phyloP scores from a whole-genome alignment of 2,797 vertebrate species.

The Phataginus tricuspis region DNA sequence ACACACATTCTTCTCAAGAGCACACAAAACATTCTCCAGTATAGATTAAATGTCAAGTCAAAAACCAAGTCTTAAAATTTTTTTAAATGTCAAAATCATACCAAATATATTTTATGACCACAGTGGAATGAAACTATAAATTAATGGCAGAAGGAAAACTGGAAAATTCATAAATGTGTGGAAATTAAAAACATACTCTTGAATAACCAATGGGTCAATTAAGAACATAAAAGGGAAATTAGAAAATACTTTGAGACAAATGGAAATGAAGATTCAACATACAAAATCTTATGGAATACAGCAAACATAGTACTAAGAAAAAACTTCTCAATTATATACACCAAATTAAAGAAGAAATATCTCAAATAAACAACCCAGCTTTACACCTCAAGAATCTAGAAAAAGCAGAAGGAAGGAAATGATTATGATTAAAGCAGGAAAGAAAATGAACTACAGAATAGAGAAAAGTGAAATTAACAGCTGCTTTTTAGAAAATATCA shows the following conservation, averaged over 20 bases:
- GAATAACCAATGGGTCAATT: background rate
- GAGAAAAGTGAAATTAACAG: background rate
- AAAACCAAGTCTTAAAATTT: background rate
- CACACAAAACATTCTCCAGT: background rate
- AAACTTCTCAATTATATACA: background rate
- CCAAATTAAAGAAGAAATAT: background rate
- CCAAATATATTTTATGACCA: background rate
- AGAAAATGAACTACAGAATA: background rate
- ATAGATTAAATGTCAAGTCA: background rate
- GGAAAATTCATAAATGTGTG: background rate
- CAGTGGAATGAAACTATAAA: background rate
- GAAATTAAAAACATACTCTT: background rate
- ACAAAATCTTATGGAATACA: background rate
- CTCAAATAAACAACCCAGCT: background rate
- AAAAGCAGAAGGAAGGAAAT: background rate
- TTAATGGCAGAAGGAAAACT: background rate
- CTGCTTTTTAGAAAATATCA: background rate
- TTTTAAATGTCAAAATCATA: background rate
- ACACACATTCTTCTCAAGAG: background rate
- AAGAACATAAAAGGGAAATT: background rate
- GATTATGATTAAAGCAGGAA: background rate
- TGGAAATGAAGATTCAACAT: background rate
- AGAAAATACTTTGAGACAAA: background rate
- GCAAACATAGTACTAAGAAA: background rate
- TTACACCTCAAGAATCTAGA: background rate